These are phyloP conservation scores for Eucriotettix oculatus DNA, from an alignment of 2,888 invertebrate genomes.

Conservation along the genomic window DNA sequence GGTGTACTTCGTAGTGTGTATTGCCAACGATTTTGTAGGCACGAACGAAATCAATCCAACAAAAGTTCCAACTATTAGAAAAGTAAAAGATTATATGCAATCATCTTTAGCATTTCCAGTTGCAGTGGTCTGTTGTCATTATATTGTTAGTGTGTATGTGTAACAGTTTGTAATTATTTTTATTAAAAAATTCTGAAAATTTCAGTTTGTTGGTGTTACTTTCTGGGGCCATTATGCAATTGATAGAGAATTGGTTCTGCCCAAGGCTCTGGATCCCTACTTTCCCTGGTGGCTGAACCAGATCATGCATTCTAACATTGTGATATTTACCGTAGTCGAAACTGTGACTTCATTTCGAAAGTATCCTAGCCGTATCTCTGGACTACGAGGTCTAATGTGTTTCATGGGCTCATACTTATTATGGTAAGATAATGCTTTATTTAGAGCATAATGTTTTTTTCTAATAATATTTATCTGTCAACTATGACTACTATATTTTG, in stretches of 20 bases:
- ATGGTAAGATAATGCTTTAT: slow-evolving; percentile 37
- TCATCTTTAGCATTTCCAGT: slow-evolving; percentile 62
- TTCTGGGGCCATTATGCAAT: slow-evolving; percentile 84
- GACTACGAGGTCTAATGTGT: slow-evolving; percentile 39
- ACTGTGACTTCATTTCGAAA: slow-evolving; percentile 55
- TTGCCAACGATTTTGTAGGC: slow-evolving; percentile 60
- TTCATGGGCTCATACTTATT: slow-evolving; percentile 57
- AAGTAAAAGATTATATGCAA: slow-evolving; percentile 49
- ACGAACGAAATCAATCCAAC: slow-evolving; percentile 48
- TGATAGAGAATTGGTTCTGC: slow-evolving; percentile 81
- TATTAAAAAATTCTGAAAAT: slow-evolving; percentile 3
- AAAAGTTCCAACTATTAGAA: slow-evolving; percentile 44
- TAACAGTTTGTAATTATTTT: background rate
- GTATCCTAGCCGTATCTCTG: slow-evolving; percentile 52
- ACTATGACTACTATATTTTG: background rate
- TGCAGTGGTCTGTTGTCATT: slow-evolving; percentile 33
- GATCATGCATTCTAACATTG: slow-evolving; percentile 75
- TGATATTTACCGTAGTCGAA: slow-evolving; percentile 63
- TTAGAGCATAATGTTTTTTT: no score
- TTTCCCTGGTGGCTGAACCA: slow-evolving; percentile 91
- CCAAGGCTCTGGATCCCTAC: slow-evolving; percentile 61
- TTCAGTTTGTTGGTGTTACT: slow-evolving; percentile 63
- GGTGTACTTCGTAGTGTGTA: slow-evolving; percentile 56
- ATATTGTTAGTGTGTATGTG: background rate
- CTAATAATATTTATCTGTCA: no score